Percentiles rank a stretch among this genome's conserved stretches.
phyloP scores from a whole-genome alignment of 2,888 invertebrate genomes.

The Lochmaea capreae region DNA sequence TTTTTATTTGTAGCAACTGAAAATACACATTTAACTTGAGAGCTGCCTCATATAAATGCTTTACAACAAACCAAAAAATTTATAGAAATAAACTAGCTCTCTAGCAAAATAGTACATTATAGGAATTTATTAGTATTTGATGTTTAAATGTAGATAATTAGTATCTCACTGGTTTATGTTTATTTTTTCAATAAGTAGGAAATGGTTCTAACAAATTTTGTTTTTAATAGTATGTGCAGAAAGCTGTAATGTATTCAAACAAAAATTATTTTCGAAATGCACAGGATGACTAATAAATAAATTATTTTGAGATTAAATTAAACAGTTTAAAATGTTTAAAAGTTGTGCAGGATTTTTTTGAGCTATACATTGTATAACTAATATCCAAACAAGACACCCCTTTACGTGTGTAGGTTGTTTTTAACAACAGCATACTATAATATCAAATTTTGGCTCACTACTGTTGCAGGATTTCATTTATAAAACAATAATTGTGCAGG shows the following conservation, averaged over 20 bases:
- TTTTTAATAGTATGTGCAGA: neutral
- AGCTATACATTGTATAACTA: too few relatives aligned
- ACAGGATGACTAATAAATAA: neutral
- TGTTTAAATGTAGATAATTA: slow-evolving; percentile 9
- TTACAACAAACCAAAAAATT: neutral
- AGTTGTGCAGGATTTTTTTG: too few relatives aligned
- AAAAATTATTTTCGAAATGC: neutral
- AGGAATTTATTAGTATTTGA: neutral
- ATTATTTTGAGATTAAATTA: slow-evolving; percentile 1
- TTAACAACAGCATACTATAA: too few relatives aligned
- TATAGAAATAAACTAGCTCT: neutral
- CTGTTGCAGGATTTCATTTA: too few relatives aligned
- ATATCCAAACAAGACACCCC: too few relatives aligned
- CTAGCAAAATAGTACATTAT: neutral
- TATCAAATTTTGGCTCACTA: too few relatives aligned
- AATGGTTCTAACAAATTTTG: neutral
- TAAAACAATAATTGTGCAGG: too few relatives aligned
- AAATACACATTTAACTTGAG: neutral
- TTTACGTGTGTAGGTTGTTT: too few relatives aligned
- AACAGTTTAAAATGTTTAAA: neutral
- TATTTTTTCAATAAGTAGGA: slow-evolving; percentile 1
- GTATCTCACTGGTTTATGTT: neutral
- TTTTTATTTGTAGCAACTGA: neutral
- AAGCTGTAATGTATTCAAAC: slow-evolving; percentile 4
- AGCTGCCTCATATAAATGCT: neutral